A percentile compares a stretch with the other conserved stretches of the same genome.
phyloP scores from a whole-genome alignment of 2,113 vertebrate genomes.

The Mesitornis unicolor region DNA sequence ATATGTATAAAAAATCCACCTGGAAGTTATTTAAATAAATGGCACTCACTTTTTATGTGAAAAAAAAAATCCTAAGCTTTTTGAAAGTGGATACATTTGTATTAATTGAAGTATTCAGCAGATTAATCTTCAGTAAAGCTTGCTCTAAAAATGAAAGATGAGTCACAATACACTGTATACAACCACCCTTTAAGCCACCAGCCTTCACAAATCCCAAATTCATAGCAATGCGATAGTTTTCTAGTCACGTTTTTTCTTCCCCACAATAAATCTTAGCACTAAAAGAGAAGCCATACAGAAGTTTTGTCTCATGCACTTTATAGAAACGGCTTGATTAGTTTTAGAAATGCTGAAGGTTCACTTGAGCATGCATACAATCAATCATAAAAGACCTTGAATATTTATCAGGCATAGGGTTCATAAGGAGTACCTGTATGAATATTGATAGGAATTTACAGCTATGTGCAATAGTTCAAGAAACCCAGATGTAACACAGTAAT shows the following conservation, averaged over 20 bases:
- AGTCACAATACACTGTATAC: neutral
- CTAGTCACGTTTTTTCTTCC: neutral
- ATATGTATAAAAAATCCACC: neutral
- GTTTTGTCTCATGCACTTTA: neutral
- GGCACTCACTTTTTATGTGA: neutral
- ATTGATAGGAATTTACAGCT: neutral
- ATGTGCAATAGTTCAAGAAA: neutral
- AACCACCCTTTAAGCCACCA: neutral
- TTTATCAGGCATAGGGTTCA: neutral
- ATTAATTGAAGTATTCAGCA: neutral
- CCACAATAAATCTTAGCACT: neutral
- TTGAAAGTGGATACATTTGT: neutral
- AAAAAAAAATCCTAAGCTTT: neutral
- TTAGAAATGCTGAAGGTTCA: slow-evolving; percentile 46
- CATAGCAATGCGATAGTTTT: neutral
- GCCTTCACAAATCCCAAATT: neutral
- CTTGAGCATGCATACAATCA: slow-evolving; percentile 2
- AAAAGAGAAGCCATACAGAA: neutral
- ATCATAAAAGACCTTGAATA: neutral
- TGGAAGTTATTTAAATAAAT: neutral
- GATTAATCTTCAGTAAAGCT: neutral
- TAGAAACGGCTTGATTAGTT: slow-evolving; percentile 13
- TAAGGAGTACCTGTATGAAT: neutral
- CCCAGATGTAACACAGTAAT: neutral
- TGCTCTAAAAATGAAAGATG: neutral